Percentiles rank a stretch among this genome's conserved stretches.
Conservation (phyloP, 2,797 vertebrate genomes). For the Melopsittacus undulatus region DNA sequence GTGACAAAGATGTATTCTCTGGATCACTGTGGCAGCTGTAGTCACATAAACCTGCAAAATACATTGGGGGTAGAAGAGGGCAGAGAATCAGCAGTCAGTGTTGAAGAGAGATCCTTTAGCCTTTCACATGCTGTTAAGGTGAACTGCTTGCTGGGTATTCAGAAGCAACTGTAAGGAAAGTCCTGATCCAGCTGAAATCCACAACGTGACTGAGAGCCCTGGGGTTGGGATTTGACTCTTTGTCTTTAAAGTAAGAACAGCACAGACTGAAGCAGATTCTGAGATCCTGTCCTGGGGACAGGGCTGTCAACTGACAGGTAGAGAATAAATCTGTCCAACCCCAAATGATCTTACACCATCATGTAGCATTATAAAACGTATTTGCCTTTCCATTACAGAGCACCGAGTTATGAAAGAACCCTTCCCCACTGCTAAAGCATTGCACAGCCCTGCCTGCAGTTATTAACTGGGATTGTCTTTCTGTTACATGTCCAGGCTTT, state of each 20-base stretch:
- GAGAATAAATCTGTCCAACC: not conserved
- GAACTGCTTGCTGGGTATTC: not conserved
- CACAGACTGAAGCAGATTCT: not conserved
- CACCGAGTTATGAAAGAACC: not conserved
- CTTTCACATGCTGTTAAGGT: not conserved
- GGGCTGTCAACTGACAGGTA: not conserved
- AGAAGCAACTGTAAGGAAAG: not conserved
- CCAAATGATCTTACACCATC: fast-evolving
- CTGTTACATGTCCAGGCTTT: conserved; percentile 19
- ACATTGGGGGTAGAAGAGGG: not conserved
- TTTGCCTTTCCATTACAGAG: not conserved
- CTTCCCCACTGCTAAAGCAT: not conserved
- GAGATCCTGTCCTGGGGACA: not conserved
- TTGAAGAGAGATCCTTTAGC: not conserved
- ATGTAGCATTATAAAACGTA: not conserved
- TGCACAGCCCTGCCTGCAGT: not conserved
- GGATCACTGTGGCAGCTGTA: not conserved
- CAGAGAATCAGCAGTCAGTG: not conserved
- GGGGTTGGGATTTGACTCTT: not conserved
- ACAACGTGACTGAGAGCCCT: not conserved
- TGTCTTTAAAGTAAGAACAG: not conserved
- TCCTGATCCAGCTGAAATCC: not conserved
- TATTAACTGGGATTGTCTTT: not conserved
- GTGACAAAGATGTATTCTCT: not conserved
- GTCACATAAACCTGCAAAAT: not conserved